phyloP scores from a whole-genome alignment of 2,888 invertebrate species.

The Lacanobia oleracea region DNA sequence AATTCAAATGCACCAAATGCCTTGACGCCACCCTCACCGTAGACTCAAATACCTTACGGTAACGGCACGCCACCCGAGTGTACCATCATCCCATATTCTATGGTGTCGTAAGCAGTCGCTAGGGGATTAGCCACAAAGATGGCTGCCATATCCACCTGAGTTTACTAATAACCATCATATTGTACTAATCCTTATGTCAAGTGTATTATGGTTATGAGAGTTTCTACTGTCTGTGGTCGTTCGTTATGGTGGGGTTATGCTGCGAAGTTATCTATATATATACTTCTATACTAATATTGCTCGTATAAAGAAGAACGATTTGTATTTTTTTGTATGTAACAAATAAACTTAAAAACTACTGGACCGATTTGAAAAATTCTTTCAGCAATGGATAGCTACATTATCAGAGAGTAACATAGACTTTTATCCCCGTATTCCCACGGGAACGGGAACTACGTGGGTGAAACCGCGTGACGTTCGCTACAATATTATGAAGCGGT shows the following conservation, averaged over 20 bases:
- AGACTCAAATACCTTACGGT: neutral
- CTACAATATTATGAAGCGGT: too few species aligned
- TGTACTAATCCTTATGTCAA: slow-evolving; percentile 33
- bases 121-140: slow-evolving; percentile 36
- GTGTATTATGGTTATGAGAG: slow-evolving; percentile 35
- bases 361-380: too few species aligned
- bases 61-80: neutral
- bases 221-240: slow-evolving; percentile 1
- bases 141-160: slow-evolving; percentile 46
- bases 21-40: neutral
- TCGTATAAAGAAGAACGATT: too few species aligned
- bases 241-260: slow-evolving; percentile 22
- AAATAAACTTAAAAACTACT: too few species aligned
- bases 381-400: too few species aligned
- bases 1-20: neutral
- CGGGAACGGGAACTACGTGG: too few species aligned
- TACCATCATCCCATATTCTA: slow-evolving; percentile 17
- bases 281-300: too few species aligned
- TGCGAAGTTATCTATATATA: too few species aligned
- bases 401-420: too few species aligned
- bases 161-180: slow-evolving; percentile 45
- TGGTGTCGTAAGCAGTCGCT: slow-evolving; percentile 40
- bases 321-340: too few species aligned
- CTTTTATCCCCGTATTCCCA: too few species aligned
- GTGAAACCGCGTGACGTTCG: too few species aligned